Percentiles rank a stretch among this genome's conserved stretches.
These are phyloP conservation scores for Hetaerina titia DNA, from an alignment of 2,888 invertebrate species.

Conservation along the genomic window DNA sequence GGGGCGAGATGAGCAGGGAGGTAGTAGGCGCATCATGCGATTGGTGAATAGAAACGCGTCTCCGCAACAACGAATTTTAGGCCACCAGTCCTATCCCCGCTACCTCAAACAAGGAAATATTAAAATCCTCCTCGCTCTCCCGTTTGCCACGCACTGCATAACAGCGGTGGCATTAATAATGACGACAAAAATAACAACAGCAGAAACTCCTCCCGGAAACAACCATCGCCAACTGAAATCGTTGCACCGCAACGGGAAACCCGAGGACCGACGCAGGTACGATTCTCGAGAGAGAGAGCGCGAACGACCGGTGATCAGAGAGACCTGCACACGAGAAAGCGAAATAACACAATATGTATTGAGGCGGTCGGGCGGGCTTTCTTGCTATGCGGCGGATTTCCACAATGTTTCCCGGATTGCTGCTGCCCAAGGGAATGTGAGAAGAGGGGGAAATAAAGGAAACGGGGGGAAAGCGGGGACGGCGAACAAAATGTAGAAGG, in stretches of 20 bases:
- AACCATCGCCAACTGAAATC: background rate
- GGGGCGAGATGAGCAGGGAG: background rate
- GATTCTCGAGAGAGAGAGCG: background rate
- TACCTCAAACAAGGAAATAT: background rate
- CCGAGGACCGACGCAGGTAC: background rate
- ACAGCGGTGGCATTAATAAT: background rate
- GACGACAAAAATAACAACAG: background rate
- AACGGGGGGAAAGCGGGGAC: background rate
- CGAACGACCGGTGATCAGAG: background rate
- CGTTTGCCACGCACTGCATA: background rate
- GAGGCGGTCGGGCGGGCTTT: slow-evolving; percentile 13
- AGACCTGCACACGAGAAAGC: background rate
- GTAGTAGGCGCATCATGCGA: background rate
- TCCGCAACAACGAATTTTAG: slow-evolving; percentile 2
- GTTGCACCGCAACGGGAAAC: background rate
- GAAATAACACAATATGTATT: background rate
- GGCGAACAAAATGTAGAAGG: background rate
- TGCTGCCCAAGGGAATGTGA: background rate
- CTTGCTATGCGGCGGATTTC: background rate
- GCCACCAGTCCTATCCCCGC: background rate
- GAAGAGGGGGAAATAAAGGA: background rate
- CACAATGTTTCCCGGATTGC: too few species aligned
- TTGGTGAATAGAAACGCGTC: background rate
- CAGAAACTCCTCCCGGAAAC: background rate
- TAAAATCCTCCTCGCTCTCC: background rate